Evolutionary conservation across 1,140 invertebrate species (phyloP).

Genomic region (Tachypleus tridentatus): DNA sequence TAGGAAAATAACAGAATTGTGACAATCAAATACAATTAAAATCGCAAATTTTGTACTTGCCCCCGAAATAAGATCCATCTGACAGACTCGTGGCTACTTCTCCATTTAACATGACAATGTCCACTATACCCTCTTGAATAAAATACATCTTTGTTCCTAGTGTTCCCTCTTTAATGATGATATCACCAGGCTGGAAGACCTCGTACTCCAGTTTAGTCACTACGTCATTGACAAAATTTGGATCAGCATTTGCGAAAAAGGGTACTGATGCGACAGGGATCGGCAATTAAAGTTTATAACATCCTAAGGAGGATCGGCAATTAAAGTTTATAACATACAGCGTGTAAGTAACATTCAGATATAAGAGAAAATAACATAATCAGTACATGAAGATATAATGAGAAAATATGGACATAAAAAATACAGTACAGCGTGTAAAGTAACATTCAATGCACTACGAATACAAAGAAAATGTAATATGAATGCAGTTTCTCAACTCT

Average conservation of each 20-base stretch:
- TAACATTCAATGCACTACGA: too few relatives aligned
- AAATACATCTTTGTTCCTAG: slow-evolving; percentile 99
- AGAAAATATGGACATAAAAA: too few relatives aligned
- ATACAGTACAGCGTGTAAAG: too few relatives aligned
- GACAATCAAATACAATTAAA: too few relatives aligned
- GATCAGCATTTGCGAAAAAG: slow-evolving; percentile 96
- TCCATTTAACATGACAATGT: slow-evolving; percentile 91
- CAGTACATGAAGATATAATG: too few relatives aligned
- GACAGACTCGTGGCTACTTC: slow-evolving; percentile 94
- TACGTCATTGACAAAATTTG: slow-evolving; percentile 94
- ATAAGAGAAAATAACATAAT: too few relatives aligned
- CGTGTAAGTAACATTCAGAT: too few relatives aligned
- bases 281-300: slow-evolving; percentile 98
- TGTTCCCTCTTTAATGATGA: slow-evolving; percentile 94
- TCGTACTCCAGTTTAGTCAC: slow-evolving; percentile 95
- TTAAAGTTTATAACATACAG: too few relatives aligned
- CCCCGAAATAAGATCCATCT: slow-evolving; percentile 96
- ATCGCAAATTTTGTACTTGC: slow-evolving; percentile 9
- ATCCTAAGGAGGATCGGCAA: slow-evolving; percentile 56
- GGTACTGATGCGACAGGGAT: slow-evolving; percentile 89
- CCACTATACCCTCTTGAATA: slow-evolving; percentile 96
- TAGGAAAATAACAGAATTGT: too few relatives aligned
- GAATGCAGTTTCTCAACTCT: too few relatives aligned
- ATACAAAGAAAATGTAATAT: too few relatives aligned
- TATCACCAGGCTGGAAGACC: slow-evolving; percentile 97